A percentile compares a stretch with the other conserved stretches of the same genome.
Evolutionary conservation across 1,140 invertebrate genomes (phyloP).

Genomic region (Lithobius niger): DNA sequence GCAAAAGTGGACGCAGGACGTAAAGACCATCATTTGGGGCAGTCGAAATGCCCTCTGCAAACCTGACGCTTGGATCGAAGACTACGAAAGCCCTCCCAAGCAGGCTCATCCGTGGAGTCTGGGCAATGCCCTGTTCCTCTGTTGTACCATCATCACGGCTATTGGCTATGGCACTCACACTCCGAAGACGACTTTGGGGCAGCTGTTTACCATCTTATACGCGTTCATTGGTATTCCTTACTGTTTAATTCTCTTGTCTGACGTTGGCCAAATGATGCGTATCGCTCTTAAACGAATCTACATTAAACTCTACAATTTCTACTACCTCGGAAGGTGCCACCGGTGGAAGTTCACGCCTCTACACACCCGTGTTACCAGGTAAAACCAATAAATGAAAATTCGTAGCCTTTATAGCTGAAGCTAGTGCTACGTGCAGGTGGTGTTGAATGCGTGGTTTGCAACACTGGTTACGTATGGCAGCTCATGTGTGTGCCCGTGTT

Average conservation of each 20-base stretch:
- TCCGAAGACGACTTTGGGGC: constrained; percentile 78
- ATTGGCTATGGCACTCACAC: constrained; percentile 91
- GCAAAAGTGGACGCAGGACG: no score
- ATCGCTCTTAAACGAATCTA: not conserved
- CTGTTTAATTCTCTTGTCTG: constrained; percentile 75
- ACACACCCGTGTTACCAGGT: no score
- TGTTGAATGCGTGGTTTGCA: no score
- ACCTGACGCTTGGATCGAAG: no score
- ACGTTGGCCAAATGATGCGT: constrained; percentile 65
- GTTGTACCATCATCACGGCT: constrained; percentile 76
- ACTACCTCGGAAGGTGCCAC: not conserved
- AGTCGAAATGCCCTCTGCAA: no score
- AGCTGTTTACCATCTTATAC: constrained; percentile 82
- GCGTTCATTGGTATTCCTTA: constrained; percentile 89
- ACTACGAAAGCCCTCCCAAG: no score
- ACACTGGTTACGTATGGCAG: no score
- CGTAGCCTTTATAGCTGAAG: no score
- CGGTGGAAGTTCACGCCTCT: not conserved
- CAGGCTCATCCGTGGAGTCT: constrained; percentile 74
- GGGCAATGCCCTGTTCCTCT: constrained; percentile 73
- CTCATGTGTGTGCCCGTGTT: no score
- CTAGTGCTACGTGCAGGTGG: no score
- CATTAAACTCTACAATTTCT: not conserved
- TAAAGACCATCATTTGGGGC: no score
- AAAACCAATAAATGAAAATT: no score